These are phyloP conservation scores for Dryoscopus gambensis DNA, from an alignment of 2,113 vertebrate species.

Conservation along the genomic window DNA sequence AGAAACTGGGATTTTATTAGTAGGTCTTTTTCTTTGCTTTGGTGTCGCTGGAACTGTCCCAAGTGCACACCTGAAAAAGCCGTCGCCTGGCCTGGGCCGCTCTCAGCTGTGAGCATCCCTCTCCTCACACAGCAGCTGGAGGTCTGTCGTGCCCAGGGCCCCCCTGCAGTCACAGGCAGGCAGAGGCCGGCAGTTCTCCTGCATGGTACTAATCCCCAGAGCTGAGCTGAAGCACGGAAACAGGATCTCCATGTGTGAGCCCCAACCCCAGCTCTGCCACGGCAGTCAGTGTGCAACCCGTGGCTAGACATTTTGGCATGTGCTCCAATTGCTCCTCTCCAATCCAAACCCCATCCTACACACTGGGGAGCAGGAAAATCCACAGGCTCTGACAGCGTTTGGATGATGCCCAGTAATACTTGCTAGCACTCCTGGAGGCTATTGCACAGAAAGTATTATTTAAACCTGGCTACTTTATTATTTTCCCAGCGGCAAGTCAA, in stretches of 20 bases:
- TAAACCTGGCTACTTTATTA: constrained; percentile 3
- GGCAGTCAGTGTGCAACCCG: neutral
- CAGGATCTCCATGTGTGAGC: neutral
- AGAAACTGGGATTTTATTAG: neutral
- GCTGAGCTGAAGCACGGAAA: accelerated
- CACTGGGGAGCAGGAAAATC: neutral
- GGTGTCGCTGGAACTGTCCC: neutral
- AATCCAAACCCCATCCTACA: neutral
- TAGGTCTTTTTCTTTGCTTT: neutral
- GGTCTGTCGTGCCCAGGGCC: neutral
- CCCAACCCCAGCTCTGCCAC: neutral
- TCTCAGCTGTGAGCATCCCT: neutral
- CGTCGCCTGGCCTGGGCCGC: accelerated
- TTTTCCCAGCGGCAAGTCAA: neutral
- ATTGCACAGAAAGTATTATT: neutral
- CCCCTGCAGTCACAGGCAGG: neutral
- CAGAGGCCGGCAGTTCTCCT: neutral
- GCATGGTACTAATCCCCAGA: neutral
- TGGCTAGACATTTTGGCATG: neutral
- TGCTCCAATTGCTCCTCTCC: neutral
- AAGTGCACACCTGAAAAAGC: neutral
- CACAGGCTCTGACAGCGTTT: neutral
- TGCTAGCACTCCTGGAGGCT: neutral
- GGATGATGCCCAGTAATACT: neutral
- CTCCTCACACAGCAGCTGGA: neutral